Percentiles rank a stretch among this genome's conserved stretches.
These are phyloP conservation scores for Embidobia sp. DNA, from an alignment of 2,888 invertebrate genomes.

Conservation along the genomic window DNA sequence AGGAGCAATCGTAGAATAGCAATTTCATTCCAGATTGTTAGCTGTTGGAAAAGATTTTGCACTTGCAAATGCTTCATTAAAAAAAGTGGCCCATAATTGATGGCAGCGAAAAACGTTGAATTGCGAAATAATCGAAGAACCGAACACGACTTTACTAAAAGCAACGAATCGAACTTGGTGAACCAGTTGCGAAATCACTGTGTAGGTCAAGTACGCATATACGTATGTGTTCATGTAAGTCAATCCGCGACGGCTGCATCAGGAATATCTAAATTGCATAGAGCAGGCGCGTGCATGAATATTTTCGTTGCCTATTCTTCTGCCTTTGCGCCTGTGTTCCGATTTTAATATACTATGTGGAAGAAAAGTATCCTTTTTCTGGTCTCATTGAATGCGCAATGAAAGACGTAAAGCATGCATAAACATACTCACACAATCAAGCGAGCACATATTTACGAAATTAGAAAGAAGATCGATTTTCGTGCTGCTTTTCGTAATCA, in stretches of 20 bases:
- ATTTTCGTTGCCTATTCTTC: slow-evolving; percentile 15
- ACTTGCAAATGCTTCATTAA: no score
- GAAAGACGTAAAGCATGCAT: not conserved
- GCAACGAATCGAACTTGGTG: not conserved
- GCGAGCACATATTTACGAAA: not conserved
- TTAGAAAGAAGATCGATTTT: slow-evolving; percentile 1
- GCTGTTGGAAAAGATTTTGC: no score
- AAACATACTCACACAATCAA: not conserved
- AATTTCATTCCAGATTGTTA: no score
- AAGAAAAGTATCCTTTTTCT: slow-evolving; percentile 11
- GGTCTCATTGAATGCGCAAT: not conserved
- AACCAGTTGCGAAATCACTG: slow-evolving; percentile 20
- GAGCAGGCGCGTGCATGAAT: slow-evolving; percentile 15
- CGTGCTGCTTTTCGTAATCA: slow-evolving; percentile 13
- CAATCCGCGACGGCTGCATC: slow-evolving; percentile 3
- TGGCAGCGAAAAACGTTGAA: not conserved
- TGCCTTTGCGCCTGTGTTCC: not conserved
- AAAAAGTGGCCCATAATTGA: no score
- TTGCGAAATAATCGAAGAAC: not conserved
- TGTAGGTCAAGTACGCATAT: slow-evolving; percentile 33
- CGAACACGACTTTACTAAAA: not conserved
- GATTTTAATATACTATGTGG: not conserved
- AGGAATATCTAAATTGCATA: slow-evolving; percentile 29
- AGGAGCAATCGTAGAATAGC: no score
- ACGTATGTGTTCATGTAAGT: slow-evolving; percentile 19